Evolutionary conservation across 2,113 vertebrate species (phyloP).

Genomic region (Dromas ardeola): DNA sequence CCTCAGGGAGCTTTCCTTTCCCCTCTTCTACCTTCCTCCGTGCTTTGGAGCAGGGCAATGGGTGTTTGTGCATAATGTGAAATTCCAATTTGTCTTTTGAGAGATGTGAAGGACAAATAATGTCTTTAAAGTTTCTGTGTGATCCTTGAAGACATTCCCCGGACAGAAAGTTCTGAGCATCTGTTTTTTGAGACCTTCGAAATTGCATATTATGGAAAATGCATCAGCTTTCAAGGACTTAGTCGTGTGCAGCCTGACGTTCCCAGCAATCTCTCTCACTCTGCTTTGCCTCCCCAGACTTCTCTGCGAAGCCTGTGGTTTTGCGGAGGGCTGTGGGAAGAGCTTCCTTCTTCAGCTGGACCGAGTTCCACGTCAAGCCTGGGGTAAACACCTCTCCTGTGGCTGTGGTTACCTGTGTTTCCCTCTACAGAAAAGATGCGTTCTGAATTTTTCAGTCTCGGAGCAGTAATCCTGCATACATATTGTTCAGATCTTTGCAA

Average conservation of each 20-base stretch:
- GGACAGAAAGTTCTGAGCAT: not conserved
- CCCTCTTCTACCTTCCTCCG: not conserved
- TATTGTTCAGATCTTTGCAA: constrained; percentile 8
- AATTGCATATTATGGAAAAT: not conserved
- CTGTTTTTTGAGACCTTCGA: not conserved
- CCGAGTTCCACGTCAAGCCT: not conserved
- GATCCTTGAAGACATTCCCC: not conserved
- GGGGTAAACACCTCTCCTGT: not conserved
- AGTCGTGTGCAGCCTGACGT: not conserved
- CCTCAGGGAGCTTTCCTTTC: not conserved
- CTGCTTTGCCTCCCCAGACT: not conserved
- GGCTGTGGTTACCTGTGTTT: not conserved
- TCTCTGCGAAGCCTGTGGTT: not conserved
- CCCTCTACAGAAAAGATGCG: not conserved
- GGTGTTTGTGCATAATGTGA: not conserved
- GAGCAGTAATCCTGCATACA: not conserved
- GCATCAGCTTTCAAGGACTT: not conserved
- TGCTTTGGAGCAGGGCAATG: not conserved
- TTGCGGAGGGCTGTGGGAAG: not conserved
- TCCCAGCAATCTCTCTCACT: not conserved
- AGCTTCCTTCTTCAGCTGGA: not conserved
- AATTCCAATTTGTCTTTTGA: not conserved
- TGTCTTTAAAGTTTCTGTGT: not conserved
- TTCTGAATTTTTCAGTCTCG: not conserved
- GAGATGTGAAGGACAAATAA: not conserved